Percentiles rank a stretch among this genome's conserved stretches.
phyloP scores from a whole-genome alignment of 2,888 invertebrate genomes.

The Steromphala cineraria region DNA sequence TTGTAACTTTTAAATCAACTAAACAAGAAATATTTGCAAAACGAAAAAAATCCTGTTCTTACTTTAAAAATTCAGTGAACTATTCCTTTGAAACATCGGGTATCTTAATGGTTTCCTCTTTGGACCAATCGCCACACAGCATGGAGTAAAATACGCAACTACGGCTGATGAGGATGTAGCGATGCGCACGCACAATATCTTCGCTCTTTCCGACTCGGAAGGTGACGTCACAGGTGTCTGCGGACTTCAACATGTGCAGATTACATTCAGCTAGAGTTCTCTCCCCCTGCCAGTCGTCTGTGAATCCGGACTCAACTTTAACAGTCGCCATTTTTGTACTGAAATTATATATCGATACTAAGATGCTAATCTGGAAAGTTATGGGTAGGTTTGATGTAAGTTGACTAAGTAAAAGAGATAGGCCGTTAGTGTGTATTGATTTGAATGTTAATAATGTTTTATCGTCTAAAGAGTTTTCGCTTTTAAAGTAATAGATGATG shows the following conservation, averaged over 20 bases:
- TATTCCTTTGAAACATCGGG: conserved; percentile 13
- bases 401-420: no score
- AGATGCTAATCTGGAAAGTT: no score
- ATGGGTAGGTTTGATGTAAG: no score
- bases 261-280: neutral
- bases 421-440: no score
- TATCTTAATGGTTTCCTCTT: conserved; percentile 1
- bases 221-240: neutral
- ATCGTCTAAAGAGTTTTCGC: no score
- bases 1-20: no score
- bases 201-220: neutral
- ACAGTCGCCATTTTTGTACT: no score
- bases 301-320: no score
- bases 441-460: no score
- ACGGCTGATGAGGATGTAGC: conserved; percentile 15
- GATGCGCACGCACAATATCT: conserved; percentile 7
- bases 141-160: conserved; percentile 5
- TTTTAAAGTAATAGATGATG: no score
- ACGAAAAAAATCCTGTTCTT: neutral
- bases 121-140: conserved; percentile 19
- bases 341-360: no score
- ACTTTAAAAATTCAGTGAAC: conserved; percentile 6
- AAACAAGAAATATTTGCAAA: no score
- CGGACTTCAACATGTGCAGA: neutral
- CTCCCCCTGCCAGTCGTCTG: neutral